A percentile compares a stretch with the other conserved stretches of the same genome.
phyloP scores from a whole-genome alignment of 2,888 invertebrate species.

The Allophyes oxyacanthae region DNA sequence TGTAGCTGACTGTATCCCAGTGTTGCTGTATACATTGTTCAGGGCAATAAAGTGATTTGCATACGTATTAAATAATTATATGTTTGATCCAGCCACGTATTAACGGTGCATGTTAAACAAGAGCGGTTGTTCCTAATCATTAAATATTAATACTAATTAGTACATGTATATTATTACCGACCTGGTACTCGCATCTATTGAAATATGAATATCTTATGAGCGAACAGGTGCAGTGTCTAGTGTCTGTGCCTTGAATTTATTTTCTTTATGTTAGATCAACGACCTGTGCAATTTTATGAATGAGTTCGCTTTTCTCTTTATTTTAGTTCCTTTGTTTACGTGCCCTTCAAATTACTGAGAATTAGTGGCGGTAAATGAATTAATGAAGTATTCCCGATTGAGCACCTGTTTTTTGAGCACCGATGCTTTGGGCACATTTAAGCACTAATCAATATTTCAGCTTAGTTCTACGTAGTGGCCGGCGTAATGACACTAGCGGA shows the following conservation, averaged over 20 bases:
- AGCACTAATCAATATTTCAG: too few relatives aligned
- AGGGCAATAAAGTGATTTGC: conserved; percentile 79
- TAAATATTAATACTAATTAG: conserved; percentile 39
- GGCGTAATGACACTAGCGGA: too few relatives aligned
- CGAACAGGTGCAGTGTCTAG: neutral
- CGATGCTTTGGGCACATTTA: too few relatives aligned
- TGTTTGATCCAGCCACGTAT: conserved; percentile 34
- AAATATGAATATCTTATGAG: conserved; percentile 20
- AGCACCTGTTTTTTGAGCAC: too few relatives aligned
- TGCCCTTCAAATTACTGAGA: conserved; percentile 15
- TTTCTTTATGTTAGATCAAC: conserved; percentile 1
- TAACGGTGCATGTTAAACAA: conserved; percentile 46
- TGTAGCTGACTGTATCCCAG: conserved; percentile 60
- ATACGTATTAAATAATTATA: conserved; percentile 71
- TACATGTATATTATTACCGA: conserved; percentile 1
- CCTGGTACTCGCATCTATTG: conserved; percentile 23
- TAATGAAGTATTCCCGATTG: too few relatives aligned
- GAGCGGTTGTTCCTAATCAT: conserved; percentile 19
- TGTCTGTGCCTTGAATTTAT: too few relatives aligned
- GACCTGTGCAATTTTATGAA: conserved; percentile 14
- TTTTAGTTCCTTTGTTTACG: conserved; percentile 12
- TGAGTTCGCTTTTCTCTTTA: neutral
- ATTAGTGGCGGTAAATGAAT: conserved; percentile 7
- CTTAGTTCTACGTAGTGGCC: too few relatives aligned
- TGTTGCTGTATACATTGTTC: conserved; percentile 61